Percentiles rank a stretch among this genome's conserved stretches.
Evolutionary conservation across 1,140 invertebrate species (phyloP).

Genomic region (Drosophila trapezifrons): DNA sequence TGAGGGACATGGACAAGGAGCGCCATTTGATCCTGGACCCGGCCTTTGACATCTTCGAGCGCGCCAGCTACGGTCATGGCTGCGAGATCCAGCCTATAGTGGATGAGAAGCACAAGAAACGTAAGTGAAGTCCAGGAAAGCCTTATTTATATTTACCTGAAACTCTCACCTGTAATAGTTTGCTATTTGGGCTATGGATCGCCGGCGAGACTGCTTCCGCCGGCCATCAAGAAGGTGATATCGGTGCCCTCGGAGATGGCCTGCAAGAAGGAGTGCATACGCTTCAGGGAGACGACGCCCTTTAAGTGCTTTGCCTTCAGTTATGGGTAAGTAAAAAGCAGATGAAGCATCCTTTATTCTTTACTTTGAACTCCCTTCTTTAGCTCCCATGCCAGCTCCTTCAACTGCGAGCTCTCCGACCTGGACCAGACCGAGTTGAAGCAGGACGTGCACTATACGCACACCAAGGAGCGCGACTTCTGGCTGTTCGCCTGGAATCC

Average conservation of each 20-base stretch:
- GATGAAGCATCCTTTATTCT: neutral
- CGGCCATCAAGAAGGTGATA: slow-evolving; percentile 87
- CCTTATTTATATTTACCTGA: too few species aligned
- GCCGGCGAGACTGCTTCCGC: slow-evolving; percentile 88
- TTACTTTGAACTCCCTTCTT: rapidly evolving
- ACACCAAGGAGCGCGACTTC: slow-evolving; percentile 85
- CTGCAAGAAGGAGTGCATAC: slow-evolving; percentile 89
- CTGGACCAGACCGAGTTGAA: slow-evolving; percentile 87
- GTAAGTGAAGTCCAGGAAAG: slow-evolving; percentile 57
- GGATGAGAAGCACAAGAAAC: slow-evolving; percentile 84
- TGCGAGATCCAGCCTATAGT: slow-evolving; percentile 88
- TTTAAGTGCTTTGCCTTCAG: slow-evolving; percentile 90
- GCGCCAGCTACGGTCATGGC: slow-evolving; percentile 91
- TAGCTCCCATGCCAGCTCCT: slow-evolving; percentile 69
- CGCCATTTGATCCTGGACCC: slow-evolving; percentile 86
- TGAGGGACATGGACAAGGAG: slow-evolving; percentile 86
- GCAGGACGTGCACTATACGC: slow-evolving; percentile 87
- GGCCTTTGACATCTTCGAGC: slow-evolving; percentile 90
- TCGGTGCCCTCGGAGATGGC: slow-evolving; percentile 87
- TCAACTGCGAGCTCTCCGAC: slow-evolving; percentile 88
- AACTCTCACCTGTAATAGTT: slow-evolving; percentile 82
- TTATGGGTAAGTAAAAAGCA: slow-evolving; percentile 85
- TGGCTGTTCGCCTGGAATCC: slow-evolving; percentile 88
- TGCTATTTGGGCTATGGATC: slow-evolving; percentile 90
- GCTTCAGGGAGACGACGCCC: slow-evolving; percentile 85